These are phyloP conservation scores for Branchinecta lindahli DNA, from an alignment of 1,140 invertebrate genomes.

Conservation along the genomic window DNA sequence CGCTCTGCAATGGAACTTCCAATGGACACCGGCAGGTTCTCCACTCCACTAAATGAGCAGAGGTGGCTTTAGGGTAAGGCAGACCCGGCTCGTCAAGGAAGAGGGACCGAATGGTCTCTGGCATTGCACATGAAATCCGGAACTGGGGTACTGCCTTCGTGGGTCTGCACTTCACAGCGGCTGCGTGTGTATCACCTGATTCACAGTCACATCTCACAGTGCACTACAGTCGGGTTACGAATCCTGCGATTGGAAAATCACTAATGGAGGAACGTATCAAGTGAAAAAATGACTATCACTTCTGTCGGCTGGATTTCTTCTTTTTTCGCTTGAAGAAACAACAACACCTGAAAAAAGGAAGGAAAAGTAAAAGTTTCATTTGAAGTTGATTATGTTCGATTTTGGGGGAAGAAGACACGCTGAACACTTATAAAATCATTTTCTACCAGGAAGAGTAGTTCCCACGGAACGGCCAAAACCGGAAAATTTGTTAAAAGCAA, in stretches of 20 bases:
- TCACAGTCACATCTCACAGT: too few relatives aligned
- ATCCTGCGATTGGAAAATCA: background rate
- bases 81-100: too few relatives aligned
- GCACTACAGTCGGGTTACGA: too few relatives aligned
- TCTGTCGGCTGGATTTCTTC: constrained; percentile 71
- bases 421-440: constrained; percentile 3
- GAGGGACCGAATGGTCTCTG: too few relatives aligned
- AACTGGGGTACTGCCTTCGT: too few relatives aligned
- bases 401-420: background rate
- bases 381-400: constrained; percentile 10
- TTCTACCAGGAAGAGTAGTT: background rate
- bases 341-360: constrained; percentile 63
- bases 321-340: constrained; percentile 93
- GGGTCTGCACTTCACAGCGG: too few relatives aligned
- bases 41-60: too few relatives aligned
- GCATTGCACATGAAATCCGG: too few relatives aligned
- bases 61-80: too few relatives aligned
- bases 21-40: too few relatives aligned
- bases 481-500: constrained; percentile 1
- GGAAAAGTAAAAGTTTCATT: constrained; percentile 29
- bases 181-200: too few relatives aligned
- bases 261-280: constrained; percentile 8
- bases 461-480: background rate
- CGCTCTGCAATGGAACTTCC: too few relatives aligned
- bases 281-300: constrained; percentile 38